phyloP scores from a whole-genome alignment of 2,888 invertebrate genomes.

The Hypena proboscidalis region DNA sequence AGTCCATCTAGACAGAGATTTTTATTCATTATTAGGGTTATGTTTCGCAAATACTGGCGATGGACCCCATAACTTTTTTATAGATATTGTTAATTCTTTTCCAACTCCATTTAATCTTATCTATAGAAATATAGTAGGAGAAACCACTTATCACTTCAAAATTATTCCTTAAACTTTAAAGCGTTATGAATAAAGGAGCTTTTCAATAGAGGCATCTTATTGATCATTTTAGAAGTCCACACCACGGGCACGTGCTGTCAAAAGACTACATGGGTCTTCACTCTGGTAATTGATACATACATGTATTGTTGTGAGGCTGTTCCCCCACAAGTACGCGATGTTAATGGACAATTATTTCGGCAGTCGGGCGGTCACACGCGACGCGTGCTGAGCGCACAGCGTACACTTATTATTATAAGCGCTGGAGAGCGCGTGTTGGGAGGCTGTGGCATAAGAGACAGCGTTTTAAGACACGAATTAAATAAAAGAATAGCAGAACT shows the following conservation, averaged over 20 bases:
- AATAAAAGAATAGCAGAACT: background rate
- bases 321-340: conserved; percentile 54
- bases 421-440: conserved; percentile 59
- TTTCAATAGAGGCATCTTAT: no score
- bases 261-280: conserved; percentile 8
- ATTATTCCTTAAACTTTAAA: no score
- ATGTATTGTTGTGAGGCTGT: conserved; percentile 39
- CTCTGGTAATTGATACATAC: conserved; percentile 40
- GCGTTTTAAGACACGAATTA: conserved; percentile 8
- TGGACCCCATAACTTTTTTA: no score
- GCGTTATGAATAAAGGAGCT: no score
- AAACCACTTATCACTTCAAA: no score
- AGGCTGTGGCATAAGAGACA: conserved; percentile 35
- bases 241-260: background rate
- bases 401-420: conserved; percentile 63
- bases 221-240: no score
- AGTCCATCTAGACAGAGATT: no score
- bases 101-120: background rate
- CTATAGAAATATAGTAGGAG: no score
- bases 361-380: conserved; percentile 81
- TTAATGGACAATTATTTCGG: conserved; percentile 84
- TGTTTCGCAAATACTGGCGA: no score
- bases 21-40: no score
- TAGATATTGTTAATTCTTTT: background rate
- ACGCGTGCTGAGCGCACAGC: conserved; percentile 73